A percentile compares a stretch with the other conserved stretches of the same genome.
Conservation (phyloP, 2,113 vertebrate genomes). For the Tachysurus vachellii region DNA sequence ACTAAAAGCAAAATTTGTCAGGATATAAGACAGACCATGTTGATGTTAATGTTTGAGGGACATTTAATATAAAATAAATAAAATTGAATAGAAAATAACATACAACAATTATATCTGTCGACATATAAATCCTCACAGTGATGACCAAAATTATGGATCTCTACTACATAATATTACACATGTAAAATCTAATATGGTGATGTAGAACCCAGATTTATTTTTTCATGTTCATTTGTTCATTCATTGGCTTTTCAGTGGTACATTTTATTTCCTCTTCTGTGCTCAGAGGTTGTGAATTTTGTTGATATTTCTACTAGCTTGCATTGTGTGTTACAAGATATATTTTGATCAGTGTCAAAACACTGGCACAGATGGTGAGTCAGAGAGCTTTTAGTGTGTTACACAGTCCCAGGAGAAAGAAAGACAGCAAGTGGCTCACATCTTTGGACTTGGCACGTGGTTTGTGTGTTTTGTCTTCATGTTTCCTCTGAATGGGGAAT, state of each 20-base stretch:
- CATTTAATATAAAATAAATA: neutral
- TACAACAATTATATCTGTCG: neutral
- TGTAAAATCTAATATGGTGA: neutral
- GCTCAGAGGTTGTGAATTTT: neutral
- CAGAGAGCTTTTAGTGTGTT: neutral
- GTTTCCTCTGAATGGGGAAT: conserved; percentile 30
- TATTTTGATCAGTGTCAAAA: neutral
- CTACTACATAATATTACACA: neutral
- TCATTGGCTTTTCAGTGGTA: neutral
- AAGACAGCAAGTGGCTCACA: neutral
- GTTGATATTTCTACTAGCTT: neutral
- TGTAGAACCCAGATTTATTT: neutral
- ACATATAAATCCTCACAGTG: neutral
- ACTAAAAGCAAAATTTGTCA: too few relatives aligned
- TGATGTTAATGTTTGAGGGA: neutral
- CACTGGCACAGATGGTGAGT: conserved; percentile 11
- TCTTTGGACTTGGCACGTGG: neutral
- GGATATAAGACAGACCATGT: neutral
- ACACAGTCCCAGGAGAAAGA: neutral
- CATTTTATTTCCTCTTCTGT: neutral
- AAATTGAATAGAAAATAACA: neutral
- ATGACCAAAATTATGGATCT: neutral
- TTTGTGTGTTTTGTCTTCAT: neutral
- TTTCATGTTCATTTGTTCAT: neutral
- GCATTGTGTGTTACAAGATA: neutral